Evolutionary conservation across 2,113 vertebrate species (phyloP).

Genomic region (Micronycteris hirsuta): DNA sequence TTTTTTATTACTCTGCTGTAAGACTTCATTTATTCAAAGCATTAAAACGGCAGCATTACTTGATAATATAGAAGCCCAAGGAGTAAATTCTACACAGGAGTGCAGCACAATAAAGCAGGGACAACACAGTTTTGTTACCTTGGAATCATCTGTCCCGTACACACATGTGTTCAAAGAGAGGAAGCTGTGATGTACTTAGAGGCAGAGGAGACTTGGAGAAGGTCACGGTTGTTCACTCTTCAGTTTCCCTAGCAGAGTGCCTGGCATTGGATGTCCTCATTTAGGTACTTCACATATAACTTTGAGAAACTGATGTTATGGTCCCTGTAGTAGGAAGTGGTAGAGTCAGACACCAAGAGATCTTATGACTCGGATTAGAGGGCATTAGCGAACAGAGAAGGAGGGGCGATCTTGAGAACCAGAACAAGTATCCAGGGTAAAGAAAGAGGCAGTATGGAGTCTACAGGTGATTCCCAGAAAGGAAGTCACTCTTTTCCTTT

Average conservation of each 20-base stretch:
- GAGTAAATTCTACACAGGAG: background rate
- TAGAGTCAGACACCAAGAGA: background rate
- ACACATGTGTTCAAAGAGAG: background rate
- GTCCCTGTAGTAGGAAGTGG: background rate
- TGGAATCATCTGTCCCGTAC: background rate
- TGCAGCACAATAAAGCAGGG: background rate
- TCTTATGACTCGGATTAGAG: background rate
- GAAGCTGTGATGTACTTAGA: background rate
- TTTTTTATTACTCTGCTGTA: background rate
- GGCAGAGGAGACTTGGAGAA: fast-evolving
- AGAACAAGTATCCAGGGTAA: background rate
- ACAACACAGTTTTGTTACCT: background rate
- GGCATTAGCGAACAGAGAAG: background rate
- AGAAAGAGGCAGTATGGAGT: background rate
- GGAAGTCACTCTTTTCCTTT: background rate
- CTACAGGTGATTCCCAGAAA: background rate
- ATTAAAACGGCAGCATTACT: background rate
- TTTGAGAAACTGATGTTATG: background rate
- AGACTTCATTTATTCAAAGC: background rate
- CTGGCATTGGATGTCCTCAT: background rate
- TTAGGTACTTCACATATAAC: background rate
- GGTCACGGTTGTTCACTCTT: background rate
- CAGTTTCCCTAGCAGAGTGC: background rate
- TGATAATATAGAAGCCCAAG: background rate
- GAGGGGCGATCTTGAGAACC: background rate